Evolutionary conservation across 64 coral and sea anemone species (phyloP).

Genomic region (Montipora capricornis): DNA sequence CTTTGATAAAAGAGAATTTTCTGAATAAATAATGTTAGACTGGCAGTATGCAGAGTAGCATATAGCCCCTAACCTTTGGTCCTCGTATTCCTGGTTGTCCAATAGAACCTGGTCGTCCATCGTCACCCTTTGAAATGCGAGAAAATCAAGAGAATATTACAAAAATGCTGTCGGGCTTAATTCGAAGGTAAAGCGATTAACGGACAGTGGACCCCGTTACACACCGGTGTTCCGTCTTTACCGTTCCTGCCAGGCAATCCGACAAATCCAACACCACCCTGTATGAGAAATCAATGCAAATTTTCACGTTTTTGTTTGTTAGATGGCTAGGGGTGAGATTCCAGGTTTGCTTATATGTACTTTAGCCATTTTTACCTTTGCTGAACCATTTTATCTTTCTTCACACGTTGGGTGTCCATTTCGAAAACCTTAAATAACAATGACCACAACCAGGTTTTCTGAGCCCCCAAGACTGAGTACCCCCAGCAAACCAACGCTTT

Average conservation of each 20-base stretch:
- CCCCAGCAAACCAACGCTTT: no score
- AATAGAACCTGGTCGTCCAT: background rate
- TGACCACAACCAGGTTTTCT: no score
- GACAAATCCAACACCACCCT: background rate
- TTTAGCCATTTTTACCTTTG: no score
- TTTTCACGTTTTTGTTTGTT: background rate
- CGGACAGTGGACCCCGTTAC: background rate
- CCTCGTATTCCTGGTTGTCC: background rate
- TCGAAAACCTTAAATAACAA: no score
- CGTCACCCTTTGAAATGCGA: background rate
- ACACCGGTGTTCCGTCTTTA: conserved; percentile 2
- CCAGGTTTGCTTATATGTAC: no score
- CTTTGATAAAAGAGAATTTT: no score
- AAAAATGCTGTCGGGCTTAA: background rate
- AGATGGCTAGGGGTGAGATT: no score
- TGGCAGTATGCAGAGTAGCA: no score
- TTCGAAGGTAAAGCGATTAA: background rate
- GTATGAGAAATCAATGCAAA: background rate
- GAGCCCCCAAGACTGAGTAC: no score
- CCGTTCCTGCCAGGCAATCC: conserved; percentile 17
- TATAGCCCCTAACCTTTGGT: background rate
- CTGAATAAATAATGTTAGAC: no score
- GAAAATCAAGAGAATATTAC: background rate
- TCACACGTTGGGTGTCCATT: no score
- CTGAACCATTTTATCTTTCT: no score